Percentiles rank a stretch among this genome's conserved stretches.
Conservation (phyloP, 2,888 invertebrate genomes). For the Dryobota labecula region DNA sequence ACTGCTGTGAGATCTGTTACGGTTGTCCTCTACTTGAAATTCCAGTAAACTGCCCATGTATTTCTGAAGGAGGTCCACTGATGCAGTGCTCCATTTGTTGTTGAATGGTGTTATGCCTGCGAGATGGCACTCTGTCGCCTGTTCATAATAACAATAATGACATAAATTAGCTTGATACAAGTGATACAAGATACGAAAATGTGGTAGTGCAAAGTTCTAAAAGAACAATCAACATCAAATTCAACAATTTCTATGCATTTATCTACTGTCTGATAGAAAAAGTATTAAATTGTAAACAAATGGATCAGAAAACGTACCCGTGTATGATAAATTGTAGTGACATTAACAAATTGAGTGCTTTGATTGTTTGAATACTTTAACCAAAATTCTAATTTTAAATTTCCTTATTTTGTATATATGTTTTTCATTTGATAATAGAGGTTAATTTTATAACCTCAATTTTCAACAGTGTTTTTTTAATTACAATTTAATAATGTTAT, state of each 20-base stretch:
- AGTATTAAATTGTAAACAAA: neutral
- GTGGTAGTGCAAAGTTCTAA: neutral
- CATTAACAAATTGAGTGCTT: too few relatives aligned
- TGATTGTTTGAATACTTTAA: neutral
- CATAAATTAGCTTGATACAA: neutral
- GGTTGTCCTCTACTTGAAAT: constrained; percentile 79
- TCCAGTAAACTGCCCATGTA: constrained; percentile 73
- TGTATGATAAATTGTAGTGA: too few relatives aligned
- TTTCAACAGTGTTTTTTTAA: neutral
- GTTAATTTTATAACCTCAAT: too few relatives aligned
- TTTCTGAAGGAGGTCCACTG: constrained; percentile 77
- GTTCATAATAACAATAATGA: constrained; percentile 21
- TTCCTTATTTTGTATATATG: too few relatives aligned
- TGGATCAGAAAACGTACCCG: too few relatives aligned
- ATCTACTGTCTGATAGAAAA: neutral
- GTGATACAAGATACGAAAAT: neutral
- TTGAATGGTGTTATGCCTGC: constrained; percentile 83
- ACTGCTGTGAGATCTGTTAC: constrained; percentile 53
- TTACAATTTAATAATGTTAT: neutral
- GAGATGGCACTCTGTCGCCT: constrained; percentile 85
- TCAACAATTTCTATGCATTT: neutral
- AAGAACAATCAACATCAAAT: neutral
- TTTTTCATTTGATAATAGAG: neutral
- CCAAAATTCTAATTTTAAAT: neutral
- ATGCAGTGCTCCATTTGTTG: constrained; percentile 80